Evolutionary conservation across 2,888 invertebrate genomes (phyloP).

Genomic region (Drosophila flavopinicola): DNA sequence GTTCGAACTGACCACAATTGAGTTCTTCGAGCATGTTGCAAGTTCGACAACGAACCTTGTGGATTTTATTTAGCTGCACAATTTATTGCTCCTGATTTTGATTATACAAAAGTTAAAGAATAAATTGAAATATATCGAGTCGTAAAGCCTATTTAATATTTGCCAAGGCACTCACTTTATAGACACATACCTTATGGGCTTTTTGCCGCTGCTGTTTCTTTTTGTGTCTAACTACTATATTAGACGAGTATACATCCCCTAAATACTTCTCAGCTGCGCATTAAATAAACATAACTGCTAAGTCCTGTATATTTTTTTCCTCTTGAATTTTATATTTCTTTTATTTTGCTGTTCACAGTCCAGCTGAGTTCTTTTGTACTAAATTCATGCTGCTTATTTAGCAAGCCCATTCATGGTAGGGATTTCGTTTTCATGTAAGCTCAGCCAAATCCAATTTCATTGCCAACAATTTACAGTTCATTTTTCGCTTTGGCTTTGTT

Average conservation of each 20-base stretch:
- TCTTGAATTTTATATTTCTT: conserved; percentile 2
- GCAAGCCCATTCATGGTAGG: not conserved
- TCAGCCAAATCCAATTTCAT: conserved; percentile 13
- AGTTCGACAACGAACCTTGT: not conserved
- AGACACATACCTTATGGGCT: too few species aligned
- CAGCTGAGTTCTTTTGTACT: not conserved
- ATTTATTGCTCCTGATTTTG: not conserved
- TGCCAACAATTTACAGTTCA: conserved; percentile 9
- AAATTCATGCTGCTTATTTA: conserved; percentile 3
- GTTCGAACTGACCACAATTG: too few species aligned
- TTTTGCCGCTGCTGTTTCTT: not conserved
- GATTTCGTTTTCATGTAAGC: conserved; percentile 1
- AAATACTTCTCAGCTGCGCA: not conserved
- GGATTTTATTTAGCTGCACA: not conserved
- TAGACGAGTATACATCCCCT: too few species aligned
- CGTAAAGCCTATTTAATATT: too few species aligned
- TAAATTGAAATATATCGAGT: too few species aligned
- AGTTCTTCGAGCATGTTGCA: not conserved
- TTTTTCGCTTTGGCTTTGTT: too few species aligned
- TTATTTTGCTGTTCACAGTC: not conserved
- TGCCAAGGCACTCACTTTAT: too few species aligned
- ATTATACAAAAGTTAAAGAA: not conserved
- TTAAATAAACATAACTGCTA: not conserved
- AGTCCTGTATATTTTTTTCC: not conserved
- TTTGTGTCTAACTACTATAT: not conserved